Evolutionary conservation across 1,140 invertebrate genomes (phyloP).

Genomic region (Zaprionus davidi): DNA sequence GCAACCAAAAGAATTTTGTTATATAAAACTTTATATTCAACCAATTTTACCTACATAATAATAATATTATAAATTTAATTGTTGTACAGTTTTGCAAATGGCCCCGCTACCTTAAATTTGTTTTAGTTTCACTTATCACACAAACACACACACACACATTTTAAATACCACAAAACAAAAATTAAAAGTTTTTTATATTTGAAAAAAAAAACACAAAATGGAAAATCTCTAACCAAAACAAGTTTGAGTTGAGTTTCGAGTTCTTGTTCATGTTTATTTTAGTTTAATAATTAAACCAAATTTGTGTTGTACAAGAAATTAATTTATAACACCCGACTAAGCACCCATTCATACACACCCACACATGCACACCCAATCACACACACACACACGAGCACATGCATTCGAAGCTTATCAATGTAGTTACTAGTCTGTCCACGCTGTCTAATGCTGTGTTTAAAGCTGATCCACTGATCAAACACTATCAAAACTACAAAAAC

Average conservation of each 20-base stretch:
- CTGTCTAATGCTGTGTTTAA: conserved; percentile 61
- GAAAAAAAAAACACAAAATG: conserved; percentile 21
- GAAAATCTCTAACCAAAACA: conserved; percentile 48
- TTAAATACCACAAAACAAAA: conserved; percentile 28
- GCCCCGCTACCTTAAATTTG: conserved; percentile 84
- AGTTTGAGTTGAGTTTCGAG: conserved; percentile 69
- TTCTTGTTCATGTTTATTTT: conserved; percentile 58
- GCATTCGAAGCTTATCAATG: conserved; percentile 68
- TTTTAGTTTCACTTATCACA: conserved; percentile 67
- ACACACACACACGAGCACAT: conserved; percentile 45
- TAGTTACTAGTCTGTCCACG: conserved; percentile 64
- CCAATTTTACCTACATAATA: conserved; percentile 31
- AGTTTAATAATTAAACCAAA: conserved; percentile 56
- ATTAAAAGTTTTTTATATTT: conserved; percentile 25
- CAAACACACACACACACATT: conserved; percentile 24
- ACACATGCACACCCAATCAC: conserved; percentile 34
- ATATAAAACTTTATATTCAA: conserved; percentile 24
- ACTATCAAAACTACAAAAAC: conserved; percentile 12
- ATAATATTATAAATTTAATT: conserved; percentile 41
- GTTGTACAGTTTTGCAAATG: conserved; percentile 82
- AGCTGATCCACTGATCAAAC: conserved; percentile 23
- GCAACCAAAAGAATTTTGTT: conserved; percentile 80
- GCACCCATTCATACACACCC: conserved; percentile 52
- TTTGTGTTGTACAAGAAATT: conserved; percentile 75
- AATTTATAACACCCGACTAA: conserved; percentile 75